These are phyloP conservation scores for Amphiprion ocellaris DNA, from an alignment of 2,113 vertebrate genomes.

Conservation along the genomic window DNA sequence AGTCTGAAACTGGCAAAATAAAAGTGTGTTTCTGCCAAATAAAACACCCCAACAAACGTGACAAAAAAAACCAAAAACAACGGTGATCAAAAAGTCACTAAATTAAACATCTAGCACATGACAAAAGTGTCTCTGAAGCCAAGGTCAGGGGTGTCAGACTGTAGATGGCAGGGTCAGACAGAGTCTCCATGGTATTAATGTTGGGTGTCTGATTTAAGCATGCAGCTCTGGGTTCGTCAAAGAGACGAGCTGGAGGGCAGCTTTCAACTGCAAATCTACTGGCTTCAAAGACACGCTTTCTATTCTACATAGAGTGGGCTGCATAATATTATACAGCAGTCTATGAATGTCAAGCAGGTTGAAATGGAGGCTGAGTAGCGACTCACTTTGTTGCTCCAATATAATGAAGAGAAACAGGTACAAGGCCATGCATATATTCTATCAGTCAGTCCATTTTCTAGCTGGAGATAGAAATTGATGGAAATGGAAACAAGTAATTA, in stretches of 20 bases:
- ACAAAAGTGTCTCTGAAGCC: neutral
- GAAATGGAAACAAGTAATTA: slow-evolving; percentile 2
- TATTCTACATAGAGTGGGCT: neutral
- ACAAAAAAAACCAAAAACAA: neutral
- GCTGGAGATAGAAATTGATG: neutral
- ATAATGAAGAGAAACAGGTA: neutral
- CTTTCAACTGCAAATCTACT: slow-evolving; percentile 21
- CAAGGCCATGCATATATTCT: neutral
- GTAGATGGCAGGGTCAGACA: slow-evolving; percentile 18
- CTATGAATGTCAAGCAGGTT: neutral
- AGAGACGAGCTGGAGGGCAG: neutral
- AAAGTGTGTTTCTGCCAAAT: too few relatives aligned
- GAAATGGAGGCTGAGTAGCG: neutral
- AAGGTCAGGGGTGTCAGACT: neutral
- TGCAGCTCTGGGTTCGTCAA: slow-evolving; percentile 1
- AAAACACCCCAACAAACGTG: neutral
- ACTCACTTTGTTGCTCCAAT: neutral
- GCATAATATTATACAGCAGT: neutral
- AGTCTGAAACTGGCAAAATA: too few relatives aligned
- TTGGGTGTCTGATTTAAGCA: slow-evolving; percentile 28
- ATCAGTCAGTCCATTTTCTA: neutral
- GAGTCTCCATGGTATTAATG: slow-evolving; percentile 26
- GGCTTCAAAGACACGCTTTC: slow-evolving; percentile 22
- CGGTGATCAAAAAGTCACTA: neutral
- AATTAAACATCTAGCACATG: neutral